Percentiles rank a stretch among this genome's conserved stretches.
Evolutionary conservation across 2,113 vertebrate genomes (phyloP).

Genomic region (Tychaedon coryphoeus): DNA sequence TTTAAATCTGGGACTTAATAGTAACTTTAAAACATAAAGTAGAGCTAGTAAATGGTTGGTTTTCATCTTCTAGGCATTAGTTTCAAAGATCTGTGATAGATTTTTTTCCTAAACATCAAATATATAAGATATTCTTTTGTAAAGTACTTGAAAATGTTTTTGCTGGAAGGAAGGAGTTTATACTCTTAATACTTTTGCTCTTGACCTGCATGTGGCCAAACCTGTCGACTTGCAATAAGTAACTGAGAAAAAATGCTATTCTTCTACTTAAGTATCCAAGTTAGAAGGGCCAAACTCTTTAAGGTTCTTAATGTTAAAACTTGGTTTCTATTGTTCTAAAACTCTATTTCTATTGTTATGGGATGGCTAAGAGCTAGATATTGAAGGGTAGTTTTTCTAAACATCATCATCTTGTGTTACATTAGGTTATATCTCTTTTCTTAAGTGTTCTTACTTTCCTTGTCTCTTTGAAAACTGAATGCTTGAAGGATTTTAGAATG

Average conservation of each 20-base stretch:
- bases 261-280: neutral
- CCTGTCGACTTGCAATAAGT: neutral
- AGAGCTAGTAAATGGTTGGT: neutral
- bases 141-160: neutral
- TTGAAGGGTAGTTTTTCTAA: neutral
- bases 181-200: neutral
- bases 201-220: neutral
- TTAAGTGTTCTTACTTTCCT: neutral
- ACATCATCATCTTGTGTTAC: neutral
- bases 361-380: neutral
- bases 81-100: neutral
- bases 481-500: neutral
- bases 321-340: neutral
- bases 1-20: neutral
- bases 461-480: neutral
- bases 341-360: neutral
- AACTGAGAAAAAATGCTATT: neutral
- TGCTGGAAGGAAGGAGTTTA: neutral
- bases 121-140: neutral
- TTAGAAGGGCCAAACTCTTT: neutral
- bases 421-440: neutral
- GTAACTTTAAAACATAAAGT: neutral
- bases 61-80: neutral
- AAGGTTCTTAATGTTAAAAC: neutral
- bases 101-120: neutral